Evolutionary conservation across 2,113 vertebrate genomes (phyloP), one percentile per base, ranked within the genome.

Genomic region (Mormyrus lacerda): DNA sequence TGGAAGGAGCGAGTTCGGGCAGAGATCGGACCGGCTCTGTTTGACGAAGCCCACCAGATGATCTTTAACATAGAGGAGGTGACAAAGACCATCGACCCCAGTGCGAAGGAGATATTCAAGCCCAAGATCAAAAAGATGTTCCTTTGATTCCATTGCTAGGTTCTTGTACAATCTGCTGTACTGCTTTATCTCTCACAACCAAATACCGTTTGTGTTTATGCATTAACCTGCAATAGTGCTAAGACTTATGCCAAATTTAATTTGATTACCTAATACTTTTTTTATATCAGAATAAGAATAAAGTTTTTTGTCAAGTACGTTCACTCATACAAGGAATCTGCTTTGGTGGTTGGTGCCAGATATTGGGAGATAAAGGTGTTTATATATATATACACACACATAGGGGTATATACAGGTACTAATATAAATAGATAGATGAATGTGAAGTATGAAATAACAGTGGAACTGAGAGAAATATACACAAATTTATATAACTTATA

Each of bases 41-140:
- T 96, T 39, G 91, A 92, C 19, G 94, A 96, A 48, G 93, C 93
- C 50, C 95, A 95, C 2, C 84, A 92, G n/a, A 15, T 42, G 31
- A 92, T 95, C 89, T 85, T 93, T 87, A 93, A 92, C 47, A 45
- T 93, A 53, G 88, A 89, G 88, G 92, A 93, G 0, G 93, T 91
- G 76, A 47, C 89, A 31, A 89, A 90, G 0, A 90, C 58, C 91
- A 93, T 89, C 90, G 93, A 0, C 2, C 91, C 35, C 93, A 96
- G 85, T 44, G 90, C 42, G 35, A 91, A 95, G 58, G 92, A 93
- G 39, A 13, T 89, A 3, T 91, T 95, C 69, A 95, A 94, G 0
- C 92, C 93, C 89, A 89, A 91, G 88, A 85, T 96, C 87, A 65
- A 93, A 58, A 94, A 91, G 47, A 55, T 94, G 42, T 91, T 95